Percentiles rank a stretch among this genome's conserved stretches.
Conservation (phyloP, 2,113 vertebrate genomes). For the Micromys minutus region DNA sequence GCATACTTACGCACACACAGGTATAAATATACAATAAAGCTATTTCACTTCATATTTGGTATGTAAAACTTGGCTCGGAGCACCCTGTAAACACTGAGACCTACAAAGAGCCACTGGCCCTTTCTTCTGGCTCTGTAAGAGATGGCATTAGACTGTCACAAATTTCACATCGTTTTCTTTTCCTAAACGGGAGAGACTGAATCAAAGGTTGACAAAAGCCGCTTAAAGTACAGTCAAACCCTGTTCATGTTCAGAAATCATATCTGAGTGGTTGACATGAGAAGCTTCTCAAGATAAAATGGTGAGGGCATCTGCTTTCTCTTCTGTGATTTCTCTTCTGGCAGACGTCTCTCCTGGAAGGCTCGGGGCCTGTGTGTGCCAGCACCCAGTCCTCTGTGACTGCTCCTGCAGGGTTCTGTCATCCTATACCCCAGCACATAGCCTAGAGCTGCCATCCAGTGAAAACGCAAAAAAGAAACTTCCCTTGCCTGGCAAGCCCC, state of each 20-base stretch:
- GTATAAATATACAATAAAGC: neutral
- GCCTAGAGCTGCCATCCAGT: neutral
- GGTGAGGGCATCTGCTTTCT: neutral
- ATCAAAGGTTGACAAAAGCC: conserved; percentile 35
- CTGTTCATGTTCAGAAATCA: neutral
- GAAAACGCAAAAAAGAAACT: neutral
- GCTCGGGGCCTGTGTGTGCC: neutral
- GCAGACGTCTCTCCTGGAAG: neutral
- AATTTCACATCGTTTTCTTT: neutral
- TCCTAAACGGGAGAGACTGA: neutral
- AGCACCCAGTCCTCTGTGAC: neutral
- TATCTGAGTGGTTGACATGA: neutral
- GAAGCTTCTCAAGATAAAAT: neutral
- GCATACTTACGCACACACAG: neutral
- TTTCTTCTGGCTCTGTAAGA: neutral
- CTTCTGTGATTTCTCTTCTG: neutral
- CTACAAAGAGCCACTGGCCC: neutral
- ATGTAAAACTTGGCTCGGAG: conserved; percentile 26
- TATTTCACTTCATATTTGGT: conserved; percentile 18
- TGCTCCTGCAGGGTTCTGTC: neutral
- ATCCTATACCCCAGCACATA: neutral
- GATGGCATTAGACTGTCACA: neutral
- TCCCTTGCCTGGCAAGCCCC: neutral
- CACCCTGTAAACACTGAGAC: neutral
- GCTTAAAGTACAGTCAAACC: neutral